These are phyloP conservation scores for Mongoloraphidia duomilia DNA, from an alignment of 2,888 invertebrate species.

Conservation along the genomic window DNA sequence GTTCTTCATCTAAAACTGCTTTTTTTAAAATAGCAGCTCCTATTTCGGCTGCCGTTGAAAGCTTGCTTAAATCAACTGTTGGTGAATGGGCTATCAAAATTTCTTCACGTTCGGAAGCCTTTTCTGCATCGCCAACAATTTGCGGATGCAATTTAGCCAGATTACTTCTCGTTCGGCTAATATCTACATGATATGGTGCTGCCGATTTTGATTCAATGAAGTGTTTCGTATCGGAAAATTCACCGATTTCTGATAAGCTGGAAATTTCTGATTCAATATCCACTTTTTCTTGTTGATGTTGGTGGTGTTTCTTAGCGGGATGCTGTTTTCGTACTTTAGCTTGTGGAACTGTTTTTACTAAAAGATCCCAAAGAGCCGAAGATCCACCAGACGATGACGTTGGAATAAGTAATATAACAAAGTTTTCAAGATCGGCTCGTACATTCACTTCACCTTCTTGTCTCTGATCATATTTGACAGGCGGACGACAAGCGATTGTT, in stretches of 20 bases:
- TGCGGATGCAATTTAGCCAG: slow-evolving; percentile 21
- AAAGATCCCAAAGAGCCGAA: slow-evolving; percentile 16
- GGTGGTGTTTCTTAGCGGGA: slow-evolving; percentile 14
- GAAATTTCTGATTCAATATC: background rate
- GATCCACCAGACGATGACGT: slow-evolving; percentile 13
- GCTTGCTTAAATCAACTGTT: slow-evolving; percentile 12
- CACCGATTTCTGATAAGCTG: background rate
- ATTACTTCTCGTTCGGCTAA: slow-evolving; percentile 25
- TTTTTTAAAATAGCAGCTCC: background rate
- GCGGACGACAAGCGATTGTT: background rate
- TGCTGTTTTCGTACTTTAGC: slow-evolving; percentile 6
- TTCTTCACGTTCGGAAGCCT: slow-evolving; percentile 20
- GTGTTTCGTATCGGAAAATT: slow-evolving; percentile 27
- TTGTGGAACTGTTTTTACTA: slow-evolving; percentile 20
- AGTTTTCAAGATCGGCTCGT: slow-evolving; percentile 58
- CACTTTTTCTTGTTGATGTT: slow-evolving; percentile 10
- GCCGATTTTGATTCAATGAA: slow-evolving; percentile 51
- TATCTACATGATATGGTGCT: slow-evolving; percentile 52
- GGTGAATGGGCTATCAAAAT: slow-evolving; percentile 22
- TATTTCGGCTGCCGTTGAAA: too few species aligned
- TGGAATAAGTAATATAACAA: slow-evolving; percentile 51
- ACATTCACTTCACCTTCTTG: slow-evolving; percentile 66
- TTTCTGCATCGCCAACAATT: slow-evolving; percentile 9
- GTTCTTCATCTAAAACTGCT: background rate
- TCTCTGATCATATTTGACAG: slow-evolving; percentile 47